Conservation (phyloP, 30 jellyfish, hydroid and myxozoan species). For the Turritopsis rubra region DNA sequence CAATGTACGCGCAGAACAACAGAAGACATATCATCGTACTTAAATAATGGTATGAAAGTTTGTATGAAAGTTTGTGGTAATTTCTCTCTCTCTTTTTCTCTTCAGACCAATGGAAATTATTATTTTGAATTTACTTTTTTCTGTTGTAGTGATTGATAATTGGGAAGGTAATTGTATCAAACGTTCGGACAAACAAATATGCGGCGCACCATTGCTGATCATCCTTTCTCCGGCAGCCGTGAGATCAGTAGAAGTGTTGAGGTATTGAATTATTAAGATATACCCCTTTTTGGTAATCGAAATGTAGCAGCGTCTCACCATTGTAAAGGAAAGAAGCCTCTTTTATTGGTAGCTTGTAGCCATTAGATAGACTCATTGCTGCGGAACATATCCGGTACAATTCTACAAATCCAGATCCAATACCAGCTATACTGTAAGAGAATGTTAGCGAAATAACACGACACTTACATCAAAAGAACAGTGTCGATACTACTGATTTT, state of each 20-base stretch:
- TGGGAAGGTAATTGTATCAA: conserved; percentile 42
- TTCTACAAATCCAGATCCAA: no score
- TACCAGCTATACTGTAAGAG: no score
- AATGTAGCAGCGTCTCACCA: no score
- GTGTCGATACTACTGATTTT: no score
- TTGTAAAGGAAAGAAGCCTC: no score
- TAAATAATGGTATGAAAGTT: conserved; percentile 27
- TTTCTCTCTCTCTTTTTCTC: neutral
- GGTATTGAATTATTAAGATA: conserved; percentile 43
- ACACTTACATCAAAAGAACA: no score
- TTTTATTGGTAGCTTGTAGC: no score
- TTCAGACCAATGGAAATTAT: neutral
- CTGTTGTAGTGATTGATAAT: conserved; percentile 42
- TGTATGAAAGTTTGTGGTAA: neutral
- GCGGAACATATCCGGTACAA: no score
- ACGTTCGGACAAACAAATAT: conserved; percentile 4
- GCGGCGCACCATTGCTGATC: conserved; percentile 51
- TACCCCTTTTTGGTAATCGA: no score
- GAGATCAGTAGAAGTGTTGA: conserved; percentile 62
- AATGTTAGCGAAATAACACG: no score
- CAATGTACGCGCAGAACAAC: conserved; percentile 22
- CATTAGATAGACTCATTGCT: no score
- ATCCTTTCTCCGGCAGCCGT: conserved; percentile 46
- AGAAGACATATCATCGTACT: conserved; percentile 23
- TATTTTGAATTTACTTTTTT: neutral